Percentiles rank a stretch among this genome's conserved stretches.
Evolutionary conservation across 1,140 invertebrate species (phyloP).

Genomic region (Dryas iulia): DNA sequence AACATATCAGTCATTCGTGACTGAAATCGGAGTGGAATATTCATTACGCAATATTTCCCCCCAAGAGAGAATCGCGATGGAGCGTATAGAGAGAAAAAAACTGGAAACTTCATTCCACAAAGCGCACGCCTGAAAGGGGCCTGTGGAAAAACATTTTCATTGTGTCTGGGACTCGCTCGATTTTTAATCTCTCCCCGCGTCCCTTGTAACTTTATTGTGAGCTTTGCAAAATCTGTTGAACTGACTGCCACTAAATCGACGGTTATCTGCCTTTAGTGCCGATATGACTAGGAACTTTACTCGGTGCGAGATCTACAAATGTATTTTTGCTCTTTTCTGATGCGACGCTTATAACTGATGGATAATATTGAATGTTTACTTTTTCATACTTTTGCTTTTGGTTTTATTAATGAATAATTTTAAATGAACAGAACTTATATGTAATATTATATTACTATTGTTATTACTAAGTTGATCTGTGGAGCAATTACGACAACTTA

Average conservation of each 20-base stretch:
- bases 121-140: constrained; percentile 64
- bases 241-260: constrained; percentile 48
- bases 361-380: background rate
- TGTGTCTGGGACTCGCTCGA: constrained; percentile 70
- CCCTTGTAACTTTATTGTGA: constrained; percentile 67
- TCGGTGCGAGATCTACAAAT: constrained; percentile 4
- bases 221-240: constrained; percentile 57
- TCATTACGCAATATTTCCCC: constrained; percentile 63
- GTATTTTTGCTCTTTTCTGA: background rate
- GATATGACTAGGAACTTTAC: constrained; percentile 24
- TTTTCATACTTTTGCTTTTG: no score
- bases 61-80: constrained; percentile 56
- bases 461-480: no score
- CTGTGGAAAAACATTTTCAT: constrained; percentile 74
- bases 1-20: constrained; percentile 22
- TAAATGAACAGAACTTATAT: no score
- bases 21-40: constrained; percentile 49
- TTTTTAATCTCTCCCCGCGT: constrained; percentile 70
- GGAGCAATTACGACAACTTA: no score
- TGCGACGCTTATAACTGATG: background rate
- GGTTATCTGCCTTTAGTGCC: constrained; percentile 34
- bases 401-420: no score
- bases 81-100: constrained; percentile 64
- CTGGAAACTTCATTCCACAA: constrained; percentile 71
- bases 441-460: no score